These are phyloP conservation scores for Myotis daubentonii DNA, from an alignment of 2,797 vertebrate genomes.

Conservation along the genomic window DNA sequence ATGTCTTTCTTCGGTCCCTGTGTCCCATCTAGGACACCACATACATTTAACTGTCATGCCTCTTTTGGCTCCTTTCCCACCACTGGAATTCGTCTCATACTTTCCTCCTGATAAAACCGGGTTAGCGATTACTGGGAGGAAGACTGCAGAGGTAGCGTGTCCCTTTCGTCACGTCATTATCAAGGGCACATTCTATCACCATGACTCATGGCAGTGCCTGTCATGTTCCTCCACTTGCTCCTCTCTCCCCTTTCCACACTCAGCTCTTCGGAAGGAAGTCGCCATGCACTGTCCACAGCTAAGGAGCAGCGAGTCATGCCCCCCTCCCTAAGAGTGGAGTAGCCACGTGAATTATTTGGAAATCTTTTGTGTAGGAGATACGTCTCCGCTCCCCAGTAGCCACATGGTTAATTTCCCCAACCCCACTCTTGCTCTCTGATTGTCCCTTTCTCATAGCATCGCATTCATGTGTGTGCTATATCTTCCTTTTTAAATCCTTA, in stretches of 20 bases:
- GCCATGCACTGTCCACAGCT: background rate
- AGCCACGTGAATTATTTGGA: background rate
- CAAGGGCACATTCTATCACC: background rate
- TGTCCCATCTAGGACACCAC: background rate
- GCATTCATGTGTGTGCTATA: background rate
- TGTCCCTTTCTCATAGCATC: background rate
- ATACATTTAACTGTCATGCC: background rate
- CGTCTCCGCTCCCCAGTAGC: background rate
- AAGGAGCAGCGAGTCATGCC: background rate
- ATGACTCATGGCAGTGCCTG: too few species aligned
- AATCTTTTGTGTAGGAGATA: background rate
- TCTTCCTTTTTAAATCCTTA: too few species aligned
- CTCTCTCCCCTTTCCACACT: background rate
- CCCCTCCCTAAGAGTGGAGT: background rate
- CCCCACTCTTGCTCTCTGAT: background rate
- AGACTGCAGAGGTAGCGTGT: background rate
- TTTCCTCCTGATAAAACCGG: background rate
- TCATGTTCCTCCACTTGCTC: background rate
- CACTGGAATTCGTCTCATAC: background rate
- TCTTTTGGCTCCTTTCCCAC: background rate
- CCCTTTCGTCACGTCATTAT: background rate
- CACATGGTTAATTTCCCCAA: background rate
- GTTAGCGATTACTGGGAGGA: background rate
- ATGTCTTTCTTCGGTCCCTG: background rate
- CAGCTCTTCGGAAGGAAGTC: background rate